Conservation (phyloP, 2,113 vertebrate species). For the Calyptomena viridis region DNA sequence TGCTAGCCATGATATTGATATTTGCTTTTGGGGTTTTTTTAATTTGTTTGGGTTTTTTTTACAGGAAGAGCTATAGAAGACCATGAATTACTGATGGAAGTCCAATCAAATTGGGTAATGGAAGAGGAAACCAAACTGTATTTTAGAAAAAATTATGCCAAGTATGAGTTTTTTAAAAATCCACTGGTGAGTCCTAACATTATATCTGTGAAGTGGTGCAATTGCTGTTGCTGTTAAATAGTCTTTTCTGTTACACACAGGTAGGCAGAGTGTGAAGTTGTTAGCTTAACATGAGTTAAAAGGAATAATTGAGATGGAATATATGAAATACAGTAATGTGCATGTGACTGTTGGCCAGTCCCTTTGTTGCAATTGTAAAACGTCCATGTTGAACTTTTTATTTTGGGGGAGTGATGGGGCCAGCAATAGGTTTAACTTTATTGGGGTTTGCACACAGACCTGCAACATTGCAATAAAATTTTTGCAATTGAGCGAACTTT, state of each 20-base stretch:
- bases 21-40: not conserved
- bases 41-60: not conserved
- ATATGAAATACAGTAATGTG: not conserved
- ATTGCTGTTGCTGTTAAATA: not conserved
- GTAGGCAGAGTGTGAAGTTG: not conserved
- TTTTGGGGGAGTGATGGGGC: not conserved
- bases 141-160: conserved; percentile 97
- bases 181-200: conserved; percentile 83
- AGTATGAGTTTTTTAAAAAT: conserved; percentile 98
- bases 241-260: not conserved
- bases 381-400: not conserved
- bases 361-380: not conserved
- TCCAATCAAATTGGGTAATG: conserved; percentile 89
- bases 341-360: not conserved
- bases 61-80: conserved; percentile 94
- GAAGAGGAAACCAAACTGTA: conserved; percentile 89
- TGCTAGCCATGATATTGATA: not conserved
- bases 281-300: not conserved
- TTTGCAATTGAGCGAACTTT: not conserved
- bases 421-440: not conserved
- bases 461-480: not conserved
- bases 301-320: not conserved
- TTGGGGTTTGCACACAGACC: not conserved
- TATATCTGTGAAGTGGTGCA: not conserved
- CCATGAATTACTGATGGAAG: conserved; percentile 90